phyloP scores from a whole-genome alignment of 92 coral and sea anemone genomes.

The Diadumene lineata region DNA sequence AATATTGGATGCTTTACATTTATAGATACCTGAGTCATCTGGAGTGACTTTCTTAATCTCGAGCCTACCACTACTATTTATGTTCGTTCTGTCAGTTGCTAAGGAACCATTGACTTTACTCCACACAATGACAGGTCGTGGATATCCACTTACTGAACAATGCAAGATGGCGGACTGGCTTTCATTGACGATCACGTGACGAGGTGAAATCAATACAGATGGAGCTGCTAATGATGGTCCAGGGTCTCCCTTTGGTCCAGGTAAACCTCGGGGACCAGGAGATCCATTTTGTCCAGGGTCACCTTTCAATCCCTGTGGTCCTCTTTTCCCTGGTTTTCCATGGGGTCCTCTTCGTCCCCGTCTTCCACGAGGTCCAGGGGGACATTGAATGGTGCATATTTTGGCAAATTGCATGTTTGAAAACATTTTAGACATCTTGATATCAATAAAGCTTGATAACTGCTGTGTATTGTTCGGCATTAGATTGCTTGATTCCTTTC shows the following conservation, averaged over 20 bases:
- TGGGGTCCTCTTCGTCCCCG: conserved; percentile 10
- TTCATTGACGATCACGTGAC: no score
- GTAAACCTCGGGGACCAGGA: conserved; percentile 3
- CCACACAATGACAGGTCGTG: no score
- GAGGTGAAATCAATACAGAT: no score
- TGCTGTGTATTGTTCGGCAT: neutral
- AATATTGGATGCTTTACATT: conserved; percentile 26
- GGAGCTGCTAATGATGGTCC: no score
- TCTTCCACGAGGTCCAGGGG: neutral
- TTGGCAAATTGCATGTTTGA: neutral
- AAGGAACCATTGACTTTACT: no score
- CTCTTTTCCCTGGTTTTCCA: neutral
- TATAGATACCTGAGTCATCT: conserved; percentile 23
- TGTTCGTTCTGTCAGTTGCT: neutral
- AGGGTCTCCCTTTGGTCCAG: neutral
- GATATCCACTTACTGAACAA: no score
- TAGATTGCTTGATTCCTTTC: no score
- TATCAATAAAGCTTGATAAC: neutral
- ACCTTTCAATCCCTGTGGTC: neutral
- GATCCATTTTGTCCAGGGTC: no score
- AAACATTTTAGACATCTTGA: neutral
- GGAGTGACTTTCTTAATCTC: conserved; percentile 16
- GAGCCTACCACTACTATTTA: no score
- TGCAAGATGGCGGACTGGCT: no score
- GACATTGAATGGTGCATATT: neutral